A percentile compares a stretch with the other conserved stretches of the same genome.
Conservation (phyloP, 1,140 invertebrate genomes). For the Euwallacea fornicatus region DNA sequence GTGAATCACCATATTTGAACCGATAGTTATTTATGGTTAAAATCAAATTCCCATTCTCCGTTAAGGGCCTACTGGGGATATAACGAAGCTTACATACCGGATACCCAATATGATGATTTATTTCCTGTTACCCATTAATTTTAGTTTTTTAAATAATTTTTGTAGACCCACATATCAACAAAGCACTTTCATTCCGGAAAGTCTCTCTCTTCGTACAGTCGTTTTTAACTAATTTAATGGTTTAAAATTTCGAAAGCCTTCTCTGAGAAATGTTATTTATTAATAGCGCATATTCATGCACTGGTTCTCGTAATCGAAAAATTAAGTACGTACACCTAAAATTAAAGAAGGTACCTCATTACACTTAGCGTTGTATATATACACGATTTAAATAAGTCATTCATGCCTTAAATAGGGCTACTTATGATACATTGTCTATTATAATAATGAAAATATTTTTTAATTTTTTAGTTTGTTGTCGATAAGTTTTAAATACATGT, state of each 20-base stretch:
- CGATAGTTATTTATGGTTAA: too few relatives aligned
- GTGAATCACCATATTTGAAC: too few relatives aligned
- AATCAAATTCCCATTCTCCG: too few relatives aligned
- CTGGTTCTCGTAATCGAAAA: constrained; percentile 3
- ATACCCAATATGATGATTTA: too few relatives aligned
- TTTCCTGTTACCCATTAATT: too few relatives aligned
- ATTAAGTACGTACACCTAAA: constrained; percentile 29
- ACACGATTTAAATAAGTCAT: constrained; percentile 33
- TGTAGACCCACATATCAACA: too few relatives aligned
- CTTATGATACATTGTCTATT: constrained; percentile 29
- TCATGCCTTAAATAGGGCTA: constrained; percentile 29
- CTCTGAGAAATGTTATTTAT: too few relatives aligned
- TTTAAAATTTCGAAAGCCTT: too few relatives aligned
- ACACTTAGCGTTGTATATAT: constrained; percentile 24
- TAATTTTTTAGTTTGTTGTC: constrained; percentile 12
- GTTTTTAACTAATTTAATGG: neutral
- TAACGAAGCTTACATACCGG: too few relatives aligned
- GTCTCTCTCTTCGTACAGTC: neutral
- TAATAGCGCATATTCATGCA: neutral
- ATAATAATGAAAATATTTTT: constrained; percentile 37
- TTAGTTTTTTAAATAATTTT: too few relatives aligned
- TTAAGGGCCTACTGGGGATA: too few relatives aligned
- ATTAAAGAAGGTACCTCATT: constrained; percentile 35
- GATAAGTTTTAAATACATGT: constrained; percentile 23
- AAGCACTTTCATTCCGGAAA: too few relatives aligned